Percentiles rank a stretch among this genome's conserved stretches.
Evolutionary conservation across 2,797 vertebrate species (phyloP).

Genomic region (Clarias laeviceps): DNA sequence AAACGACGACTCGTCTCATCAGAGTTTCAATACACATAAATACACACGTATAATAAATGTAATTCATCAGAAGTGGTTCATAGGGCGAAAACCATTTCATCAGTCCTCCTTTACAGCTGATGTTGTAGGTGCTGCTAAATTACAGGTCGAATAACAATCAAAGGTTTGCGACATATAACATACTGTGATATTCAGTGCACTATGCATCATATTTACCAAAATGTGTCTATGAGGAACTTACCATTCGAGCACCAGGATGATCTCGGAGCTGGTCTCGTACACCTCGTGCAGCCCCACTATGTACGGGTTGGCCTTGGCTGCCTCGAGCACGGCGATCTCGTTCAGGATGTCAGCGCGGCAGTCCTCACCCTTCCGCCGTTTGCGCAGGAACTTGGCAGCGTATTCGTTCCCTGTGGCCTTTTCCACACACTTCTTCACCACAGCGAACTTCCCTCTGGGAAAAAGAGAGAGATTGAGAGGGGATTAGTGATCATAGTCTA

Average conservation of each 20-base stretch:
- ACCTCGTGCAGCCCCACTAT: slow-evolving; percentile 82
- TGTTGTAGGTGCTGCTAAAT: no score
- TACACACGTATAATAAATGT: neutral
- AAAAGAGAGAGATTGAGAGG: slow-evolving; percentile 13
- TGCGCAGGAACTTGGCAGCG: slow-evolving; percentile 84
- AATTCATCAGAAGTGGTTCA: neutral
- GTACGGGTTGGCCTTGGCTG: slow-evolving; percentile 77
- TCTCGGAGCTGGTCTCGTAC: slow-evolving; percentile 80
- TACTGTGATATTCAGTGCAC: no score
- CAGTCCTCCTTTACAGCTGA: no score
- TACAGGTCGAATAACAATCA: no score
- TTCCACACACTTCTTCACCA: slow-evolving; percentile 84
- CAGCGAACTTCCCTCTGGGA: slow-evolving; percentile 84
- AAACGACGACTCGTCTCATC: neutral
- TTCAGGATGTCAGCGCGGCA: slow-evolving; percentile 82
- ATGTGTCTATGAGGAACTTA: slow-evolving; percentile 60
- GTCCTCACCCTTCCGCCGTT: slow-evolving; percentile 80
- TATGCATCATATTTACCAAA: no score
- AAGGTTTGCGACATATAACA: no score
- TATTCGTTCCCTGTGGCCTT: slow-evolving; percentile 79
- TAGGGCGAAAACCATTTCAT: neutral
- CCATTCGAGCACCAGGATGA: slow-evolving; percentile 84
- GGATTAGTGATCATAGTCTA: neutral
- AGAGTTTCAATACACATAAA: neutral
- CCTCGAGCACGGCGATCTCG: slow-evolving; percentile 82